Evolutionary conservation across 1,140 invertebrate species (phyloP), one percentile per base, ranked within the genome.

Genomic region (Charaxes varanes): DNA sequence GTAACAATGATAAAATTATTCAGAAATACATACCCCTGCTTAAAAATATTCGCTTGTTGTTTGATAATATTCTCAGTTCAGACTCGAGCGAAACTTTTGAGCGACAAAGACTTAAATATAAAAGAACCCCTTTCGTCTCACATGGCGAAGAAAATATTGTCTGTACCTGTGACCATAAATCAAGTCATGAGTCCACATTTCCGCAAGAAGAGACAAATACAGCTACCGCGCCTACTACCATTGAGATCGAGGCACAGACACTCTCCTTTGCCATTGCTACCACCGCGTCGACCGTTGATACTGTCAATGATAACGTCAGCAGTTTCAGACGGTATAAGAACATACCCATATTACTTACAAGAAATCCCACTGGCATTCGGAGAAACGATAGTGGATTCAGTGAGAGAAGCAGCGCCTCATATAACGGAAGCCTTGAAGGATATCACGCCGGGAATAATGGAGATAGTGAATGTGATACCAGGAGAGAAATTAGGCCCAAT

Each of bases 301-400:
- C 57, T 82, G 12, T 72, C 78, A 4, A 47, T 76, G 37, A 62
- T 80, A 53, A 83, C 79, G 12, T 70, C 67, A 15, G 72, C 70
- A 13, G 47, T 83, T 4, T 73, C 76, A 23, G 71, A 83, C 57
- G 55, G 61, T 26, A 80, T 83, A 63, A 69, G 76, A 55, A 71
- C 76, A 11, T 83, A 80, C 41, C 76, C 76, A 4, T 70, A 80
- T 28, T 80, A 80, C 47, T 63, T 83, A 15, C 78, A 83, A 64
- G 76, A 83, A 61, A 83, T 83, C 44, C 78, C 78, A 7, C 30
- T 77, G 46, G 78, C 78, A 1, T 49, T 83, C 19, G 67, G 74
- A 37, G 79, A 83, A 52, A 80, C 79, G 3, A 69, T 83, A 34
- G 62, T 83, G 58, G 72, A 77, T 8, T 67, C 73, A 27, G 55